Base-by-base conservation (phyloP, 2,888 invertebrate genomes). In the Melinaea marsaeus region DNA sequence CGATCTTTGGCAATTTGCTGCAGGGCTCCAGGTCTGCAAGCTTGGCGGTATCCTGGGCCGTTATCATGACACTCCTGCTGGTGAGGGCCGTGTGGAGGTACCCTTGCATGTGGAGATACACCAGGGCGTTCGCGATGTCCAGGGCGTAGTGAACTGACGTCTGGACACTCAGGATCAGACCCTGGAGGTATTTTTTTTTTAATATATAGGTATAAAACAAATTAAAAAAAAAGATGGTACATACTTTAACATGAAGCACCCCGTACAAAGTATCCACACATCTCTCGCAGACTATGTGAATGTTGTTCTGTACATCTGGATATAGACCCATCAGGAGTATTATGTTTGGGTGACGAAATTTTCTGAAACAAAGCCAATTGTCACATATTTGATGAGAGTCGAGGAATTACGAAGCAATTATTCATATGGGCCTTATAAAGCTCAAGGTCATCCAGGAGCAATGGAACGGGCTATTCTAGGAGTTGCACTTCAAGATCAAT, bases 271-370 rank as follows among this genome's bases (percentile, higher is more conserved):
- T 83, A 70, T 86, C 86, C 46, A 85, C 77, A 69, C 89, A 90
- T 68, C 86, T 80, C 73, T 92, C 92, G 72, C 91, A 88, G 33
- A 92, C 86, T 1, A 91, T 78, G 57, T 91, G 83, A 32, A 89
- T 78, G 62, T 86, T 81, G 63, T 80, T 78, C 58, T 83, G 79
- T 1, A 81, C 74, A 66, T 91, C 89, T 4, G 86, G 85, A 69
- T 84, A 88, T 3, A 91, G 72, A 7, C 91, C 91, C 92, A 92
- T 92, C 55, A 92, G 74, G 55, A 91, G 83, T 64, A 91, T 84
- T 67, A 92, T 88, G 71, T 91, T 90, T 4, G 91, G 90, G 69
- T 92, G 92, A 66, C 90, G 90, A 75, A 86, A 89, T 79, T 91
- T 89, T 75, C 92, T 92, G 78, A 13, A 51, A 22, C 2, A 51